Base-by-base conservation (phyloP, 1,140 invertebrate species). In the Xylocopa sonorina region DNA sequence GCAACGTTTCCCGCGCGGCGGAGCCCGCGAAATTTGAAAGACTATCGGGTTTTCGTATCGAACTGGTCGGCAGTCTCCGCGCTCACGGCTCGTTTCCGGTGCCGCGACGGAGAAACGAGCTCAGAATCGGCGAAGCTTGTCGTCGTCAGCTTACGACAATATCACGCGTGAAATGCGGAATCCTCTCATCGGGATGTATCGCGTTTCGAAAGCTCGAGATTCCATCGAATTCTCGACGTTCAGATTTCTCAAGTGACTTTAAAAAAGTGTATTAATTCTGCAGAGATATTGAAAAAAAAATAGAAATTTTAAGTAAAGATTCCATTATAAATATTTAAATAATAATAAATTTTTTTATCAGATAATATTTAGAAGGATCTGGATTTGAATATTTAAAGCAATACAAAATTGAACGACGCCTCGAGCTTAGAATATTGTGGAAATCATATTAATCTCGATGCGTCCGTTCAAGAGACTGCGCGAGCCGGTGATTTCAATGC, bases 1-100 rank as follows among this genome's bases (percentile, higher is more conserved):
- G 74, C 53, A 64, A 64, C 75, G 48, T 53, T 14, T 32, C 76
- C 76, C 68, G 57, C 43, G 53, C 46, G 50, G 38, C 57, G 77
- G 72, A 72, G 57, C 46, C 63, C 57, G 68, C 58, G 48, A 64
- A 85, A 85, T 85, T 85, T 85, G 78, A 85, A 85, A 85, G 83
- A 85, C 83, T 77, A 60, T 81, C 63, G 83, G 83, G 78, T 81
- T 83, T n/a, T 81, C 21, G 48, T 73, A 38, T 76, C 38, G n/a
- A 67, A 21, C 50, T 48, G 34, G 34, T 41, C 72, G 50, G 46
- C 7, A 50, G 60, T 72, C 48, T 24, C 57, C 58, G 57, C 46
- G 18, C 57, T 74, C 58, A 18, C 2, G n/a, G 29, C 51, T 46
- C 63, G 63, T 78, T 63, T 78, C 66, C 55, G 57, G 38, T 72